These are phyloP conservation scores for Apolygus lucorum DNA, from an alignment of 1,140 invertebrate species.

Conservation along the genomic window DNA sequence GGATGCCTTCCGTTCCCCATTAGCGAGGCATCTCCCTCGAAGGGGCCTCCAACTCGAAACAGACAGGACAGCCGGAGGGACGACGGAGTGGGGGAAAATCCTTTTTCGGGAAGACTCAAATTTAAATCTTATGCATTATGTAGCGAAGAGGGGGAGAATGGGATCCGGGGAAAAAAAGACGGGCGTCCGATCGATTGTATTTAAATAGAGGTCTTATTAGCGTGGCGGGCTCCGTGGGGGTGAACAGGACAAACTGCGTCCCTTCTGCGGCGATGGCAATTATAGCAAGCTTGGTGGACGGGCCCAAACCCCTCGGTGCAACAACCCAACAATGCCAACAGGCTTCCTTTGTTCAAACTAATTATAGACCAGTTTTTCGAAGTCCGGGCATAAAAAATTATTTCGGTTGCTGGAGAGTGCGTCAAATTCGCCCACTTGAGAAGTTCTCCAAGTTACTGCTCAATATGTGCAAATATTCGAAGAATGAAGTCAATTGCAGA, in stretches of 20 bases:
- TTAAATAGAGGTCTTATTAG: slow-evolving; percentile 17
- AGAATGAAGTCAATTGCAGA: too few species aligned
- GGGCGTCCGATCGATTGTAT: slow-evolving; percentile 12
- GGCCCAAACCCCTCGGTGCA: too few species aligned
- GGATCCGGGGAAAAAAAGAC: slow-evolving; percentile 2
- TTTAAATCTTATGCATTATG: slow-evolving; percentile 15
- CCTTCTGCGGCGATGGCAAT: slow-evolving; percentile 4
- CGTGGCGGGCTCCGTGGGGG: slow-evolving; percentile 3
- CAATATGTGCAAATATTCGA: too few species aligned
- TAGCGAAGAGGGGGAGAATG: not conserved
- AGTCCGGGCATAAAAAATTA: too few species aligned
- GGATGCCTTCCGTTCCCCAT: not conserved
- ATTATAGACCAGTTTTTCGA: too few species aligned
- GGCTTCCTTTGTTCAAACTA: too few species aligned
- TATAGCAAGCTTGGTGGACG: too few species aligned
- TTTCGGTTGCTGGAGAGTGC: too few species aligned
- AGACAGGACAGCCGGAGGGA: not conserved
- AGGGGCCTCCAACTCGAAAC: too few species aligned
- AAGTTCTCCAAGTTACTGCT: too few species aligned
- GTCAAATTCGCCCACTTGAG: too few species aligned
- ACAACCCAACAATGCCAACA: too few species aligned
- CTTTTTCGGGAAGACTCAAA: slow-evolving; percentile 13
- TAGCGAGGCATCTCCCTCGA: not conserved
- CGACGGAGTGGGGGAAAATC: not conserved
- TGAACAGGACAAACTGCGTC: slow-evolving; percentile 16